phyloP scores from a whole-genome alignment of 2,113 vertebrate genomes.

The Nyctibius bracteatus region DNA sequence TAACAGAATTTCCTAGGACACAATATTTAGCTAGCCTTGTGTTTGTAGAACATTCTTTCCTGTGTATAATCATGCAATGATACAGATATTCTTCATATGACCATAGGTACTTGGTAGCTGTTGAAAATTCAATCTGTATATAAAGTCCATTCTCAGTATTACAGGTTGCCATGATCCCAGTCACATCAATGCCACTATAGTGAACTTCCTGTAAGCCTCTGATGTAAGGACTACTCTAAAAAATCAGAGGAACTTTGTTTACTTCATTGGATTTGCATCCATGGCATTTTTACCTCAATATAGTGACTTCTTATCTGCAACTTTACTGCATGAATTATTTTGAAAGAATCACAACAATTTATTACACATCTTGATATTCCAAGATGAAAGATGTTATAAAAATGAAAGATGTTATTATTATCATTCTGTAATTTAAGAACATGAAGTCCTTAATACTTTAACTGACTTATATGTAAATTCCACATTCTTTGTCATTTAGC shows the following conservation, averaged over 20 bases:
- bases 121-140: background rate
- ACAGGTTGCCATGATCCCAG: background rate
- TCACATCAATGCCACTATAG: background rate
- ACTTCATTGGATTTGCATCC: background rate
- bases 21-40: background rate
- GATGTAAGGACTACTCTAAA: background rate
- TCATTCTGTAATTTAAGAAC: background rate
- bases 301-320: background rate
- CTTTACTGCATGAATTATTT: background rate
- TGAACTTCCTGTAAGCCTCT: background rate
- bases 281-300: background rate
- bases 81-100: background rate
- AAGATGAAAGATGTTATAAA: background rate
- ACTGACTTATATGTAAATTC: background rate
- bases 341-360: background rate
- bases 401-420: background rate
- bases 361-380: background rate
- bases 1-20: background rate
- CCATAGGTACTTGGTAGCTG: background rate
- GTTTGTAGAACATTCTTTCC: background rate
- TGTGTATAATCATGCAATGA: background rate
- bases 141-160: background rate
- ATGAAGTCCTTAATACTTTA: background rate
- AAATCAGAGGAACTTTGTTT: fast-evolving
- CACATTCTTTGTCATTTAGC: background rate